Evolutionary conservation across 2,888 invertebrate genomes (phyloP), one percentile per base, ranked within the genome.

Genomic region (Yponomeuta evonymella): DNA sequence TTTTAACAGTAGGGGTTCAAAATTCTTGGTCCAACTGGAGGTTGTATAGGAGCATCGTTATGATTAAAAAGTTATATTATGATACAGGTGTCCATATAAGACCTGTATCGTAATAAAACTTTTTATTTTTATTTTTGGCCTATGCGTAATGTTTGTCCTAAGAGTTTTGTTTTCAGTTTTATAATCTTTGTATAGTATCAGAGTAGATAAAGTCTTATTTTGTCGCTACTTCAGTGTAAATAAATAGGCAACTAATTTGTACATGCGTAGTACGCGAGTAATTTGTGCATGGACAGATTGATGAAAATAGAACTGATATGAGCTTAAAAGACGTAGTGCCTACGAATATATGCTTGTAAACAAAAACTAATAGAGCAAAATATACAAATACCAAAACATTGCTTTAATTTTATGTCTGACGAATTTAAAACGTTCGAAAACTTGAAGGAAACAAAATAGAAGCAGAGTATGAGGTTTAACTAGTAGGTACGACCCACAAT

Each of bases 241-340:
- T 88, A 88, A 78, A 85, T 82, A 76, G 63, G 63, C 10, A 63
- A 72, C 79, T 84, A 85, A 85, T 84, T 86, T 87, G 82, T 89
- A 87, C 82, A 84, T 86, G 83, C 83, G 86, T 89, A 89, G 89
- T 81, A 83, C 83, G 87, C 85, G 83, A 88, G 84, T 85, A 83
- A 84, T 36, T 79, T 84, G 83, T 86, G 86, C 87, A 90, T 89
- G 85, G 79, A 87, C 88, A 88, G 84, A 81, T 84, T 80, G 83
- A 89, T 87, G 83, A 70, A 70, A 87, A 88, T 93, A 93, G 93
- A 93, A 93, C 94, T 93, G 93, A 93, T 93, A 94, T 93, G 94
- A 94, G 94, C 94, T 94, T 94, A 94, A 88, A 90, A 85, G 90
- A 93, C 86, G 93, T 93, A 93, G 94, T 94, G 94, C 94, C 94